A percentile compares a stretch with the other conserved stretches of the same genome.
phyloP scores from a whole-genome alignment of 92 coral and sea anemone genomes.

The Heteractis magnifica region DNA sequence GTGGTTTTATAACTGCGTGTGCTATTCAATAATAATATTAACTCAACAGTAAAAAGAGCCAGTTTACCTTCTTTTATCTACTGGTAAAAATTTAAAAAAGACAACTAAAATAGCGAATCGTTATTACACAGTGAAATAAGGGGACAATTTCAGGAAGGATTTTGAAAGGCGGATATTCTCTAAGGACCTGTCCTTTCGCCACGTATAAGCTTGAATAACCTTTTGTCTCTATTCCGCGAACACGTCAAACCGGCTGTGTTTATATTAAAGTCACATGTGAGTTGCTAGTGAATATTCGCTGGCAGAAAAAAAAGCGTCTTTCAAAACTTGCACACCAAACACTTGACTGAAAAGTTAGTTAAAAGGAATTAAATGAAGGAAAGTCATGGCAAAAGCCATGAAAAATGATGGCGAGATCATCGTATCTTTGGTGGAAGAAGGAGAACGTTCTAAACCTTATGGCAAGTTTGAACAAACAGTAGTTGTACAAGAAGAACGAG shows the following conservation, averaged over 20 bases:
- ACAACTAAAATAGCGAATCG: neutral
- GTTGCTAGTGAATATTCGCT: neutral
- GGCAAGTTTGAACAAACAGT: conserved; percentile 10
- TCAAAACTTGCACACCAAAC: neutral
- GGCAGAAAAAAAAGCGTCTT: neutral
- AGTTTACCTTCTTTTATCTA: no score
- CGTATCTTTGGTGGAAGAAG: conserved; percentile 25
- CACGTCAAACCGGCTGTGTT: neutral
- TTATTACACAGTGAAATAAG: neutral
- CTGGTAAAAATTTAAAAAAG: no score
- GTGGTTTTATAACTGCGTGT: neutral
- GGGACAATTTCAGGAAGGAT: neutral
- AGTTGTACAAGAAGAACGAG: conserved; percentile 21
- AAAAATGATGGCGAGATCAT: conserved; percentile 27
- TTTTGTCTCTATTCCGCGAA: neutral
- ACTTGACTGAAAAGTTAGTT: neutral
- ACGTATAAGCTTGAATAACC: neutral
- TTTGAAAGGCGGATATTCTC: neutral
- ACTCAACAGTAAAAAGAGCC: neutral
- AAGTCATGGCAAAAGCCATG: conserved; percentile 19
- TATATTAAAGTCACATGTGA: neutral
- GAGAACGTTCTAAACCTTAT: neutral
- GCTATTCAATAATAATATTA: neutral
- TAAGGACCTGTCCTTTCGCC: neutral
- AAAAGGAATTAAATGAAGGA: neutral